Evolutionary conservation across 1,140 invertebrate genomes (phyloP).

Genomic region (Amphibalanus amphitrite): DNA sequence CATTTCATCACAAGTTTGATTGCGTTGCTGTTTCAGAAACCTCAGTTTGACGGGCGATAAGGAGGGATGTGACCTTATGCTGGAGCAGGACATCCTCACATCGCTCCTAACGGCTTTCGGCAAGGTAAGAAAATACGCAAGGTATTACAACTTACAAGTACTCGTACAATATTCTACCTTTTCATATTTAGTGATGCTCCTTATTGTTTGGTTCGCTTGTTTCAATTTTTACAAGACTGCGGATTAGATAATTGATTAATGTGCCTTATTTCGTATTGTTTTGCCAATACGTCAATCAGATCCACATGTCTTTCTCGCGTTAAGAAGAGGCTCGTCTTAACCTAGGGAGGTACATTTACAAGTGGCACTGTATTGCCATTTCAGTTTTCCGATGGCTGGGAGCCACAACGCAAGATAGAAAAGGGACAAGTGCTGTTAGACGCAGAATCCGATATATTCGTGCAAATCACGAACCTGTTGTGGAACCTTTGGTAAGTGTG

Average conservation of each 20-base stretch:
- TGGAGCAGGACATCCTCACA: neutral
- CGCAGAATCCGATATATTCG: neutral
- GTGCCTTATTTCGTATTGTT: too few relatives aligned
- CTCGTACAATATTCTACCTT: too few relatives aligned
- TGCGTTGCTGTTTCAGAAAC: neutral
- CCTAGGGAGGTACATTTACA: too few relatives aligned
- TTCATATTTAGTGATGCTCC: too few relatives aligned
- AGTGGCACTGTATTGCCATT: neutral
- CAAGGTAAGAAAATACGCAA: neutral
- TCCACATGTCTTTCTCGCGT: too few relatives aligned
- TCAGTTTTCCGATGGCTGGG: neutral
- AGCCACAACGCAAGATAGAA: neutral
- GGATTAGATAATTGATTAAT: too few relatives aligned
- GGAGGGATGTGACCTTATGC: neutral
- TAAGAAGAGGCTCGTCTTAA: too few relatives aligned
- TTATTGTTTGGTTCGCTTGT: too few relatives aligned
- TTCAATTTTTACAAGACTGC: too few relatives aligned
- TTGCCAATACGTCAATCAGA: too few relatives aligned
- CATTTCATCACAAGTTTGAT: too few relatives aligned
- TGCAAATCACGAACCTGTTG: neutral
- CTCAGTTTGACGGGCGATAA: neutral
- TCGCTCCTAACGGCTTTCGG: neutral
- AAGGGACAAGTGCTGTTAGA: neutral
- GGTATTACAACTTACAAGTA: too few relatives aligned
- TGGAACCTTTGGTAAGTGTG: neutral